These are phyloP conservation scores for Bufo gargarizans DNA, from an alignment of 2,113 vertebrate genomes.

Conservation along the genomic window DNA sequence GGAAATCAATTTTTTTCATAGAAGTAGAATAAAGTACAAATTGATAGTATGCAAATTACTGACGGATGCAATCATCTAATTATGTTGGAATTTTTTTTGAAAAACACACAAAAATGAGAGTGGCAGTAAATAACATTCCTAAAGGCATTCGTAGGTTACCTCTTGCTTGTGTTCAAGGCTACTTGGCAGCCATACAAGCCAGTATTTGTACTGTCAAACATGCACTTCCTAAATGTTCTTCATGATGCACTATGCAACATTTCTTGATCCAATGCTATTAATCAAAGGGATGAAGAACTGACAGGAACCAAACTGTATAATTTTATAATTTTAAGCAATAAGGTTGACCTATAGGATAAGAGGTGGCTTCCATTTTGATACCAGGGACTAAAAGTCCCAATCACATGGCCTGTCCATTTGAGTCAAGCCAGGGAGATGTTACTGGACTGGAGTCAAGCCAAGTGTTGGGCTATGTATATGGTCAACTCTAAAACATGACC, in stretches of 20 bases:
- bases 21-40: neutral
- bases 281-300: neutral
- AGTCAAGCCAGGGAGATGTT: neutral
- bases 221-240: neutral
- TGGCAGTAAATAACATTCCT: neutral
- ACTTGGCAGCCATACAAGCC: neutral
- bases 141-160: neutral
- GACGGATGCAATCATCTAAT: neutral
- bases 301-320: neutral
- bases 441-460: neutral
- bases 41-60: neutral
- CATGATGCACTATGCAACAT: neutral
- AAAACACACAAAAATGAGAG: too few relatives aligned
- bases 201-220: neutral
- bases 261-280: neutral
- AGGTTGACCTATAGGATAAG: neutral
- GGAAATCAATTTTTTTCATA: neutral
- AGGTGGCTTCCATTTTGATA: neutral
- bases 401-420: neutral
- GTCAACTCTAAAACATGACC: neutral
- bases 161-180: neutral
- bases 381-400: neutral
- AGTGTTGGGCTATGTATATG: neutral
- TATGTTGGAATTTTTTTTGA: too few relatives aligned
- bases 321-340: neutral